phyloP scores from a whole-genome alignment of 2,113 vertebrate genomes.

The Scomber colias region DNA sequence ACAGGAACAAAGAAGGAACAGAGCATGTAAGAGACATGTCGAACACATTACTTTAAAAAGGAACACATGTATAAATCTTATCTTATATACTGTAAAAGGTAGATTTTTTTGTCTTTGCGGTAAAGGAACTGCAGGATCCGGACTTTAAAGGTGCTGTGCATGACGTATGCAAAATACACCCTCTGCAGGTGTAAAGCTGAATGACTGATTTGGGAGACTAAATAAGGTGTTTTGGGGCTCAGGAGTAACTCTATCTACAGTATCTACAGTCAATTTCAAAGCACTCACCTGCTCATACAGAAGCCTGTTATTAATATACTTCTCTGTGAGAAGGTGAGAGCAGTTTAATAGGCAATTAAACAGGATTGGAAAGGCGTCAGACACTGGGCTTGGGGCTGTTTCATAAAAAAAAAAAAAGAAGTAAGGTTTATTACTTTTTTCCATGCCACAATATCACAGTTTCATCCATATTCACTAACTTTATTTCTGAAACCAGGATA shows the following conservation, averaged over 20 bases:
- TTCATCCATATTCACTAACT: neutral
- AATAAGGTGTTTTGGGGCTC: neutral
- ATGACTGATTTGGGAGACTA: neutral
- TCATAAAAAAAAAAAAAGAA: neutral
- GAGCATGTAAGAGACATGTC: neutral
- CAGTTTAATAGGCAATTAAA: no score
- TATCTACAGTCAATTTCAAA: neutral
- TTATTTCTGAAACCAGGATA: conserved; percentile 9
- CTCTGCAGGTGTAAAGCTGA: conserved; percentile 19
- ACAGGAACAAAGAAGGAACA: neutral
- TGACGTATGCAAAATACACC: neutral
- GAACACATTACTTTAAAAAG: conserved; percentile 3
- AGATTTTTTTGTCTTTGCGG: neutral
- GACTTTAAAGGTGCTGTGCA: no score
- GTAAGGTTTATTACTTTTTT: no score
- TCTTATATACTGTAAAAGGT: no score
- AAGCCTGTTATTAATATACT: neutral
- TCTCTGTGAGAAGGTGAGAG: no score
- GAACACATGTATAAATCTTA: neutral
- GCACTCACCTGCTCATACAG: neutral
- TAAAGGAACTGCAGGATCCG: neutral
- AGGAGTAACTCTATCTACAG: neutral
- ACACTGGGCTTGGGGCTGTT: no score
- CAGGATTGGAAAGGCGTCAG: neutral
- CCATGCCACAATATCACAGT: neutral